These are phyloP conservation scores for Natrix natrix DNA, from an alignment of 2,797 vertebrate species.

Conservation along the genomic window DNA sequence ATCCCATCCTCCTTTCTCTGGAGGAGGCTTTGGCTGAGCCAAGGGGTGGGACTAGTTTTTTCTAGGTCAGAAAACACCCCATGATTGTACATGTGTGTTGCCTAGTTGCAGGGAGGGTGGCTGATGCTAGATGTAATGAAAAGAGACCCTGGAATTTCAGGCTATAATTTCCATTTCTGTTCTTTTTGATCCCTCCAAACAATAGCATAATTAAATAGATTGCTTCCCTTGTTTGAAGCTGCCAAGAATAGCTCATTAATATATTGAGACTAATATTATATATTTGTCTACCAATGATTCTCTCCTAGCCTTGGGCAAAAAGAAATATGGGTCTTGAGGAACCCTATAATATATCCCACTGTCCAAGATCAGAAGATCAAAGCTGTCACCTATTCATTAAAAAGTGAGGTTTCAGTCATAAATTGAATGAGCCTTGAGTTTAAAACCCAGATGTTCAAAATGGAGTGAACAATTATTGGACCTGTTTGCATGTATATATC, in stretches of 20 bases:
- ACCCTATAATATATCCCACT: not conserved
- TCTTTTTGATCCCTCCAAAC: not conserved
- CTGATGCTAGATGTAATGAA: not conserved
- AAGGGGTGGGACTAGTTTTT: not conserved
- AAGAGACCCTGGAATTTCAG: not conserved
- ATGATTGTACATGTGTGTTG: not conserved
- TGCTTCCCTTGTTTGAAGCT: not conserved
- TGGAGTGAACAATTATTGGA: not conserved
- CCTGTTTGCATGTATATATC: not conserved
- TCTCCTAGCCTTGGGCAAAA: not conserved
- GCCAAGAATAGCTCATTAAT: not conserved
- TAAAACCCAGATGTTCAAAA: not conserved
- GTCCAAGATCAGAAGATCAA: not conserved
- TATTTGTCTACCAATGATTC: not conserved
- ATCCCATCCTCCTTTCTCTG: not conserved
- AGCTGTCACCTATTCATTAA: not conserved
- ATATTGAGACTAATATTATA: not conserved
- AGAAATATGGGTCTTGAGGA: not conserved
- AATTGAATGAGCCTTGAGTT: not conserved
- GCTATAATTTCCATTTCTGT: not conserved
- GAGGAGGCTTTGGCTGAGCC: not conserved
- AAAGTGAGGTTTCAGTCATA: not conserved
- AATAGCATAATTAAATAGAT: not conserved
- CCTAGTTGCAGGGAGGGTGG: not conserved
- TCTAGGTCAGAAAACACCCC: not conserved